A percentile compares a stretch with the other conserved stretches of the same genome.
These are phyloP conservation scores for Manacus vitellinus DNA, from an alignment of 2,113 vertebrate genomes.

Conservation along the genomic window DNA sequence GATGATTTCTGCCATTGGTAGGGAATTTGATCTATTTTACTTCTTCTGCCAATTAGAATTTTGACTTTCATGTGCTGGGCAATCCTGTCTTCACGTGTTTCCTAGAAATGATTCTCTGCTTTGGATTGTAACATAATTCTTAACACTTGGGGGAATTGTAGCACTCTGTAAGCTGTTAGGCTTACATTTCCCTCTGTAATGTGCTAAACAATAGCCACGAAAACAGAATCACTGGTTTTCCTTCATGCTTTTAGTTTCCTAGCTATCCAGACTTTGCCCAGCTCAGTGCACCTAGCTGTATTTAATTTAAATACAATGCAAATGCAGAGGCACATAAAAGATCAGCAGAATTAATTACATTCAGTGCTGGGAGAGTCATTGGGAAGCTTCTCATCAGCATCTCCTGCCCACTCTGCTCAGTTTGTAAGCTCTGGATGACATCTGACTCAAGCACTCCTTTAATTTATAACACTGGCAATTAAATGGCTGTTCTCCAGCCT, in stretches of 20 bases:
- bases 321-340: constrained; percentile 42
- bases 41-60: constrained; percentile 32
- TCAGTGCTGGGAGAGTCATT: background rate
- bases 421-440: constrained; percentile 35
- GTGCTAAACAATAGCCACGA: constrained; percentile 25
- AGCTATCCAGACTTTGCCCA: constrained; percentile 16
- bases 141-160: constrained; percentile 14
- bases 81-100: background rate
- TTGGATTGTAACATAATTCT: constrained; percentile 5
- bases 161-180: constrained; percentile 12
- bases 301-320: constrained; percentile 49
- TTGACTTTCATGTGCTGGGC: background rate
- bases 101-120: constrained; percentile 27
- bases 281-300: constrained; percentile 16
- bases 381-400: constrained; percentile 35
- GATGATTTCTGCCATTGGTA: background rate
- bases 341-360: constrained; percentile 57
- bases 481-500: constrained; percentile 57
- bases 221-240: background rate
- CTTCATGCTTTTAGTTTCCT: background rate
- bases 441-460: constrained; percentile 52
- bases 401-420: background rate
- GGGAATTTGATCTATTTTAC: background rate
- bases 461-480: constrained; percentile 63
- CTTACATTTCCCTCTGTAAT: constrained; percentile 12